phyloP scores from a whole-genome alignment of 1,140 invertebrate species.

The Cecropterus lyciades region DNA sequence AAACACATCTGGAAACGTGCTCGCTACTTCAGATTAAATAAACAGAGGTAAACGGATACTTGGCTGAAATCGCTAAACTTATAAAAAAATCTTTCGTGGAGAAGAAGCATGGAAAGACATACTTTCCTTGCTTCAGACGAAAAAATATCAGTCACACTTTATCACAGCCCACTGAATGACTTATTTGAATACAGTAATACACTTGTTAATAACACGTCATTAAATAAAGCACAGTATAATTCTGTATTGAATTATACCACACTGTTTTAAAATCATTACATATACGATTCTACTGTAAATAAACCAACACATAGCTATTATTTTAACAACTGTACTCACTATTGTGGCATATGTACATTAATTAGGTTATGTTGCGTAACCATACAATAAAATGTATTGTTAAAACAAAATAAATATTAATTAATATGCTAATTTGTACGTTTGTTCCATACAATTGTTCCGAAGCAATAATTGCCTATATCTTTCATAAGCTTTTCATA shows the following conservation, averaged over 20 bases:
- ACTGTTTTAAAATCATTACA: neutral
- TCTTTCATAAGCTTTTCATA: slow-evolving; percentile 39
- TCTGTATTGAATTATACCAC: no score
- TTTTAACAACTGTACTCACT: slow-evolving; percentile 17
- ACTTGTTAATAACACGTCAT: neutral
- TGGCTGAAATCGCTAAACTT: no score
- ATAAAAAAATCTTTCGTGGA: no score
- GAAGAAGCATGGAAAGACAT: no score
- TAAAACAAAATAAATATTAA: slow-evolving; percentile 33
- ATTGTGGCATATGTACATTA: slow-evolving; percentile 20
- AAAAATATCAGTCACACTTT: no score
- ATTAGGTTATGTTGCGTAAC: slow-evolving; percentile 27
- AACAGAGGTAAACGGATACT: no score
- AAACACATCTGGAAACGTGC: no score
- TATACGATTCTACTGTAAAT: neutral
- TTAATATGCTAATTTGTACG: slow-evolving; percentile 46
- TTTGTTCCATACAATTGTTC: slow-evolving; percentile 34
- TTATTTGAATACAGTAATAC: no score
- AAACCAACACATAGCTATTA: slow-evolving; percentile 11
- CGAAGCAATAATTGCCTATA: slow-evolving; percentile 16
- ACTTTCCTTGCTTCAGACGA: no score
- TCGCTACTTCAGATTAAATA: no score
- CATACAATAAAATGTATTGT: slow-evolving; percentile 16
- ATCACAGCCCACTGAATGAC: no score
- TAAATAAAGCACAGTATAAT: no score